Conservation (phyloP, 2,888 invertebrate species). For the Mechanitis messenoides region DNA sequence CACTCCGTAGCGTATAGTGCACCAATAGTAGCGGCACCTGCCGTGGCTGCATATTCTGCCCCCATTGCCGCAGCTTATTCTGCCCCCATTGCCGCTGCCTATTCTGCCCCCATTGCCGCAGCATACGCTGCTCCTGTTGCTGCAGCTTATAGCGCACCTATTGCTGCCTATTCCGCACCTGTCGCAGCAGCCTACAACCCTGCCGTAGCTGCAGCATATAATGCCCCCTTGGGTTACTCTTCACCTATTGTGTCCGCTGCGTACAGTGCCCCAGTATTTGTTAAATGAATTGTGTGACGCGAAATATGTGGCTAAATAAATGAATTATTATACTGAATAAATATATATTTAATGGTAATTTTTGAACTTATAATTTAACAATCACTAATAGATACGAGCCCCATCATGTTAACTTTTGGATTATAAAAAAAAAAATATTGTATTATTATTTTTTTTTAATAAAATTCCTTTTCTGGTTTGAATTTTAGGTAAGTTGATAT, state of each 20-base stretch:
- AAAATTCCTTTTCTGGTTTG: no score
- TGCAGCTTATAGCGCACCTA: no score
- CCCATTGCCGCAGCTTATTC: slow-evolving; percentile 41
- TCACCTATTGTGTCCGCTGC: slow-evolving; percentile 36
- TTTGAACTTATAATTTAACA: no score
- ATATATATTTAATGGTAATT: no score
- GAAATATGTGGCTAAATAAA: slow-evolving; percentile 18
- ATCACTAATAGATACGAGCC: no score
- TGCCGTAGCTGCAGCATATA: slow-evolving; percentile 24
- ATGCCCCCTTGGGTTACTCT: slow-evolving; percentile 30
- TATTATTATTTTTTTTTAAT: no score
- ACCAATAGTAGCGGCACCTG: slow-evolving; percentile 25
- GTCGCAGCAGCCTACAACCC: slow-evolving; percentile 30
- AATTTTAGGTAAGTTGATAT: no score
- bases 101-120: slow-evolving; percentile 35
- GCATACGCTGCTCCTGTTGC: no score
- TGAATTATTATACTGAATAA: no score
- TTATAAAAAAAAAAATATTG: no score
- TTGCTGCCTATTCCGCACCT: no score
- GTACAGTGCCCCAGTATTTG: slow-evolving; percentile 29
- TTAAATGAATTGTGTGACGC: slow-evolving; percentile 19
- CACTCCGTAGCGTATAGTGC: slow-evolving; percentile 38
- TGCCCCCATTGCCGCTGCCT: slow-evolving; percentile 32
- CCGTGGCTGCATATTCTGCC: slow-evolving; percentile 47
- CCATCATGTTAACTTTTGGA: no score